phyloP scores from a whole-genome alignment of 2,113 vertebrate species.

The Sturnira hondurensis region DNA sequence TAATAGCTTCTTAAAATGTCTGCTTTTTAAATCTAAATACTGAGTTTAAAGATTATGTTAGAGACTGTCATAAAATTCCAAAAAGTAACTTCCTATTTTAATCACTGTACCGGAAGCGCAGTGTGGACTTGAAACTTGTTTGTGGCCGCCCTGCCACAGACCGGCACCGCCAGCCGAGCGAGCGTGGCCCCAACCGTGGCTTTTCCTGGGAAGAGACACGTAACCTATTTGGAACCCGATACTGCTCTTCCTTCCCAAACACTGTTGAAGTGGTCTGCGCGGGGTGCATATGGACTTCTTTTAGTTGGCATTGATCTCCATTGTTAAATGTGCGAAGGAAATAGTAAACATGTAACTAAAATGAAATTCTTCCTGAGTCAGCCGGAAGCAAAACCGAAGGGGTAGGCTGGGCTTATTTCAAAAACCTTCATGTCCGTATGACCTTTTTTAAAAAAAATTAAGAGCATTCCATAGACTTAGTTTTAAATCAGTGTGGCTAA shows the following conservation, averaged over 20 bases:
- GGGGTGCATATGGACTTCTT: not conserved
- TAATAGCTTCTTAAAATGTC: not conserved
- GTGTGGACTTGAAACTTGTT: not conserved
- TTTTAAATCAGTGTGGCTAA: not conserved
- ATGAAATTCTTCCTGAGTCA: not conserved
- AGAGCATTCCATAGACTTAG: not conserved
- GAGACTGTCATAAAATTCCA: not conserved
- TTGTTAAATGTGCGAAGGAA: not conserved
- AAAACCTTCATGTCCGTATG: not conserved
- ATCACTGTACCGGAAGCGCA: not conserved
- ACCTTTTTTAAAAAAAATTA: not conserved
- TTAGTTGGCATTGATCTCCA: not conserved
- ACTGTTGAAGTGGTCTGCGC: accelerated
- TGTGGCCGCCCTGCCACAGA: accelerated
- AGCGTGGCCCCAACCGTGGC: no score
- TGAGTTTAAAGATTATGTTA: not conserved
- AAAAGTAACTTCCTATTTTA: not conserved
- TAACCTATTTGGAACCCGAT: not conserved
- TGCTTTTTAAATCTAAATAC: not conserved
- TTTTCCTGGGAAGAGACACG: not conserved
- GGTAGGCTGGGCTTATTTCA: not conserved
- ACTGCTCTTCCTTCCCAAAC: not conserved
- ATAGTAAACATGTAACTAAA: not conserved
- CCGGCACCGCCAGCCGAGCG: not conserved
- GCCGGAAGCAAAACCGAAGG: not conserved